Evolutionary conservation across 2,797 vertebrate genomes (phyloP), one percentile per base, ranked within the genome.

Genomic region (Botia almorhae): DNA sequence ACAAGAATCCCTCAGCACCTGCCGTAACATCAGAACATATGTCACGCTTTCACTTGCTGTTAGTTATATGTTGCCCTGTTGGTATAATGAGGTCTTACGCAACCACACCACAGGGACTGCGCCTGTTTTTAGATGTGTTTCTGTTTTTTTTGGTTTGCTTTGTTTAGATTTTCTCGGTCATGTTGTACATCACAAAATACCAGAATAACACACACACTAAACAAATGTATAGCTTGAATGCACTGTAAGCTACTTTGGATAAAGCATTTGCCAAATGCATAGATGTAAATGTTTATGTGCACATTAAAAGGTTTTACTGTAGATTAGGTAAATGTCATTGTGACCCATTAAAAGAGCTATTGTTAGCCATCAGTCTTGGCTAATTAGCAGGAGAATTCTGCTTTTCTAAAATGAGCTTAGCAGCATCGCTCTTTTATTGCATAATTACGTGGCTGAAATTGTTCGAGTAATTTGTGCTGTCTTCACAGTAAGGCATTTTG

Each of bases 401-500:
- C 71, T 82, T 84, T 88, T 89, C 87, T 85, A 71, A 90, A 89
- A 90, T 90, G 82, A 90, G 82, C 89, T 84, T 79, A 88, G 83
- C 79, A 73, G 78, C 83, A 71, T 83, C 84, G 82, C 84, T 36
- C 33, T 85, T 82, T 78, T 84, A 78, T 87, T 87, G 69, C 56
- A 76, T 92, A 89, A 90, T 92, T 87, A 89, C 91, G 92, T 87
- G 76, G 84, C 85, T 81, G 84, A 90, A 85, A 89, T 89, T 86
- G 91, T 90, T 88, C 88, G 90, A 89, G 85, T 87, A 89, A 90
- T 89, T 91, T 87, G 88, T 65, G 84, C 91, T 93, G 91, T 90
- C 90, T 90, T 92, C 88, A 90, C 90, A 92, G 92, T 93, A 87
- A 92, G 87, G 83, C 65, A 84, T 91, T 91, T 87, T 91, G 91